Percentiles rank a stretch among this genome's conserved stretches.
These are phyloP conservation scores for Hipposideros armiger DNA, from an alignment of 2,113 vertebrate genomes.

Conservation along the genomic window DNA sequence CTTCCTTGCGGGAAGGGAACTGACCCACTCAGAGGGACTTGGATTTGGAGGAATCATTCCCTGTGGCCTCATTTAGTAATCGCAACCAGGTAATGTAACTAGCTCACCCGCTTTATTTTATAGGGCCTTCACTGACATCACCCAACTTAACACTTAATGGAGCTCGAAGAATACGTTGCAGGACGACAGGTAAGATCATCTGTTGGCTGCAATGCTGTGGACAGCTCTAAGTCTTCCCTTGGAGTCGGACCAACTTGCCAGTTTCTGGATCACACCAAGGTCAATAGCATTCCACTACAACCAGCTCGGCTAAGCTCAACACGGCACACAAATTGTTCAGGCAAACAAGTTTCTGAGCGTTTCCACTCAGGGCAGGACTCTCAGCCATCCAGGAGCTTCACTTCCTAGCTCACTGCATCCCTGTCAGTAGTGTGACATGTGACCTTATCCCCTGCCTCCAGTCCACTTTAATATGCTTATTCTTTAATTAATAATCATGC, in stretches of 20 bases:
- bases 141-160: not conserved
- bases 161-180: not conserved
- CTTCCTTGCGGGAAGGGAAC: not conserved
- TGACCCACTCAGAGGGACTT: not conserved
- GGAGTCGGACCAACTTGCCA: not conserved
- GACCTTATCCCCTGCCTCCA: not conserved
- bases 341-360: not conserved
- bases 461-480: not conserved
- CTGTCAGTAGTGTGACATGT: not conserved
- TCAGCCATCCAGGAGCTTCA: not conserved
- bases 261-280: not conserved
- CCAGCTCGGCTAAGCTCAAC: not conserved
- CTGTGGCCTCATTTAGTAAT: not conserved
- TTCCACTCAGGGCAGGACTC: not conserved
- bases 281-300: not conserved
- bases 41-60: not conserved
- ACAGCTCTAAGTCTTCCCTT: not conserved
- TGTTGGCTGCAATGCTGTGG: not conserved
- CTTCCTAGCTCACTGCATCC: too few species aligned
- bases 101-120: not conserved
- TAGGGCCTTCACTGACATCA: not conserved
- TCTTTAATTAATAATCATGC: not conserved
- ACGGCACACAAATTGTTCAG: not conserved
- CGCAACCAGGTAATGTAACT: not conserved
- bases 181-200: not conserved